A percentile compares a stretch with the other conserved stretches of the same genome.
Conservation (phyloP, 2,797 vertebrate species). For the Pagetopsis macropterus region DNA sequence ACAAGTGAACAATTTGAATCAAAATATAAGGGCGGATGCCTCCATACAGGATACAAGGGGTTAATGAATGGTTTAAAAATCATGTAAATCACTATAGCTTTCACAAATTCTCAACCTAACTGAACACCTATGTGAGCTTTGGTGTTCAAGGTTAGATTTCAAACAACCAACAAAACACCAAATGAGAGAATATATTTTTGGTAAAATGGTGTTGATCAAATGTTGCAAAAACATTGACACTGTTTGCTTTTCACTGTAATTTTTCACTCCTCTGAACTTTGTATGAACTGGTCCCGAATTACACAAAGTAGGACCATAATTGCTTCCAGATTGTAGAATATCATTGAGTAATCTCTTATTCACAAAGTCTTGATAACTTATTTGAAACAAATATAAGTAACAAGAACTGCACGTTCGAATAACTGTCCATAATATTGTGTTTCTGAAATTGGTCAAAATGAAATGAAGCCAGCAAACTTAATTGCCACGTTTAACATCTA, state of each 20-base stretch:
- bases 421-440: conserved; percentile 1
- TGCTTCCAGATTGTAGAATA: conserved; percentile 4
- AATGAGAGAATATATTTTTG: background rate
- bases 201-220: background rate
- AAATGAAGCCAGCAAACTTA: conserved; percentile 5
- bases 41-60: background rate
- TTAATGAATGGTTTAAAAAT: background rate
- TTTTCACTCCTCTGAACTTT: background rate
- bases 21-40: background rate
- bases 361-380: background rate
- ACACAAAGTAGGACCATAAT: conserved; percentile 3
- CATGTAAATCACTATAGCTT: background rate
- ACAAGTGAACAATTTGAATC: background rate
- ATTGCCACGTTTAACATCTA: conserved; percentile 25
- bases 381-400: conserved; percentile 3
- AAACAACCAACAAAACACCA: background rate
- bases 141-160: background rate
- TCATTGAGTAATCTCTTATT: background rate
- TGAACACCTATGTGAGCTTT: background rate
- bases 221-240: no score
- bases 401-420: background rate
- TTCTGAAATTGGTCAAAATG: conserved; percentile 36
- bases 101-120: background rate
- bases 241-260: background rate
- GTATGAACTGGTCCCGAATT: conserved; percentile 3